Conservation (phyloP, 2,797 vertebrate species). For the Lepilemur ruficaudatus region DNA sequence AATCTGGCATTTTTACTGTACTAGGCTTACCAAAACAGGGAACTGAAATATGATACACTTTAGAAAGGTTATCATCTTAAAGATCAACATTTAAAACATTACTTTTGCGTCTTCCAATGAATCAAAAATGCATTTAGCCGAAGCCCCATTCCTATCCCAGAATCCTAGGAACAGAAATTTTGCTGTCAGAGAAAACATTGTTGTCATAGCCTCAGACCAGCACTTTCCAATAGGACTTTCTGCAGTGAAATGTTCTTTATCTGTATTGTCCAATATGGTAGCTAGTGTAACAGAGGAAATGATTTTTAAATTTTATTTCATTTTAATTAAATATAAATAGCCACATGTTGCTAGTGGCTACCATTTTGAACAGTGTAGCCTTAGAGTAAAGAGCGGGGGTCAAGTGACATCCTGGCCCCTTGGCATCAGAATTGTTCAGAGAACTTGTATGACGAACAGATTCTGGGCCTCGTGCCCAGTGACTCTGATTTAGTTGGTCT, state of each 20-base stretch:
- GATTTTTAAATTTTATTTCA: neutral
- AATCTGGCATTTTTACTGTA: conserved; percentile 6
- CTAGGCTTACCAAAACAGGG: conserved; percentile 40
- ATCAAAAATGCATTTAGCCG: neutral
- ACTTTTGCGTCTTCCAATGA: neutral
- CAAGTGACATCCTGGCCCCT: neutral
- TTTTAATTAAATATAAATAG: neutral
- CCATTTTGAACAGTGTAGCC: neutral
- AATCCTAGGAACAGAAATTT: neutral
- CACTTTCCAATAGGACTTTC: neutral
- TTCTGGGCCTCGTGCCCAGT: neutral
- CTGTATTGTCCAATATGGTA: neutral
- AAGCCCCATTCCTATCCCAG: neutral
- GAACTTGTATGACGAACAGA: neutral
- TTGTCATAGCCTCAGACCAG: neutral
- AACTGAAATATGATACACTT: conserved; percentile 57
- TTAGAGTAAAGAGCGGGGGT: neutral
- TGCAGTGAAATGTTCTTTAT: neutral
- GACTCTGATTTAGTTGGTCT: neutral
- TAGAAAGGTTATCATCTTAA: conserved; percentile 39
- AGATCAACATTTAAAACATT: neutral
- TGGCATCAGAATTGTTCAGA: neutral
- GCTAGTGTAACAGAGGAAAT: neutral
- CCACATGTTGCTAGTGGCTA: neutral
- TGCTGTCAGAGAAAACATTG: neutral